Evolutionary conservation across 2,888 invertebrate genomes (phyloP).

Genomic region (Parascotia fuliginaria): DNA sequence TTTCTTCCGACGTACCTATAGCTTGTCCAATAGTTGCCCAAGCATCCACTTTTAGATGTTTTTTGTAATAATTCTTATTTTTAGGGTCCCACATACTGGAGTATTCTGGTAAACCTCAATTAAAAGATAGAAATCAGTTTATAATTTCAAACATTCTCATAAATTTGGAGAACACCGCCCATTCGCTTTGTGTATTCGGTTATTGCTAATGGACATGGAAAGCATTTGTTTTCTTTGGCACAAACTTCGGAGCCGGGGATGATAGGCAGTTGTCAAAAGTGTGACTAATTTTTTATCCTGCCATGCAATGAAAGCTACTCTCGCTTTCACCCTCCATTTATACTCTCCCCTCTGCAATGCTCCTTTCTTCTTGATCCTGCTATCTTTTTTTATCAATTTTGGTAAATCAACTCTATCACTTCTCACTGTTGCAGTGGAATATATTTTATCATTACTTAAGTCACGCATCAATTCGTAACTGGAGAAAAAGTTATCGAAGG

Average conservation of each 20-base stretch:
- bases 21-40: constrained; percentile 31
- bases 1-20: constrained; percentile 26
- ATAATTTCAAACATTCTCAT: no score
- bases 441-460: constrained; percentile 13
- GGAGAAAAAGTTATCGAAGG: constrained; percentile 21
- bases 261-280: constrained; percentile 15
- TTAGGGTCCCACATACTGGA: constrained; percentile 14
- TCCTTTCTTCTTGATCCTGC: no score
- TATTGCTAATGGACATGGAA: constrained; percentile 16
- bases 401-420: constrained; percentile 13
- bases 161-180: no score
- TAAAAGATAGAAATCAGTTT: no score
- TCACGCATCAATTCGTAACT: constrained; percentile 11
- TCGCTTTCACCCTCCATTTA: constrained; percentile 16
- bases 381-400: constrained; percentile 20
- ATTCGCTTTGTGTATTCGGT: constrained; percentile 11
- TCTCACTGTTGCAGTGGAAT: constrained; percentile 8
- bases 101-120: constrained; percentile 17
- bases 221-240: constrained; percentile 18
- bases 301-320: constrained; percentile 17
- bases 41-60: constrained; percentile 26
- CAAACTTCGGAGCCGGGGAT: constrained; percentile 10
- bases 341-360: constrained; percentile 10
- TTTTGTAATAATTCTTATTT: constrained; percentile 11
- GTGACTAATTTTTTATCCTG: constrained; percentile 15